Base-by-base conservation (phyloP, 2,113 vertebrate species). In the Scolopax mira region DNA sequence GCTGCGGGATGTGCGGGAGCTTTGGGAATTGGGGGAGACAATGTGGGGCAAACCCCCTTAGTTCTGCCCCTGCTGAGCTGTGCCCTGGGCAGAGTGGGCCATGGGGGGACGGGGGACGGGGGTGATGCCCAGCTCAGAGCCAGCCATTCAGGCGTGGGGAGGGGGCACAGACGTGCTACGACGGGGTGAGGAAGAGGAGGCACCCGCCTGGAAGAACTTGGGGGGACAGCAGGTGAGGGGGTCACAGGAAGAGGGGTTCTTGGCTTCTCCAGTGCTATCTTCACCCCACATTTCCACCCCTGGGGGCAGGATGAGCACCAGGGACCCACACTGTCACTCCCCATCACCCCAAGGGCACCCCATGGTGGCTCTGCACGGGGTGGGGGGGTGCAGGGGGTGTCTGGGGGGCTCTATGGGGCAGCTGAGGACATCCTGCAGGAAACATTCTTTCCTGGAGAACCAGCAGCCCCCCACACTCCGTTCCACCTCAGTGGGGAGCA, bases 401-500 rank as follows among this genome's bases (percentile, higher is more conserved):
- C 18, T 13, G 16, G 25, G 25, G 24, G 44, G 4, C 10, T 16
- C 1, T n/a, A 83, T 57, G 62, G 62, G 83, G 51, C 96, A 96
- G 86, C 91, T 94, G 88, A 97, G 92, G 58, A 94, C 89, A 52
- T 91, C 91, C 37, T 94, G 95, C 33, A 97, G 93, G 35, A 97
- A 93, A 52, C 93, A 92, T 9, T 51, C 51, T 60, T 95, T 96
- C 77, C 97, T 88, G 6, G 88, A 70, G 51, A 96, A 83, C 89
- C 44, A 96, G 85, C 70, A 97, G 54, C 37, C 90, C 52, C 35
- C 23, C 35, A 1, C 30, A 3, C 3, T 3, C 55, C 3, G 5
- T 24, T 49, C 83, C 72, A 3, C 22, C 0, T 1, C 46, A 18
- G 46, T 0, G 57, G 19, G 24, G 72, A 57, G 23, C 57, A 27